Evolutionary conservation across 2,888 invertebrate genomes (phyloP).

Genomic region (Magallana nippona): DNA sequence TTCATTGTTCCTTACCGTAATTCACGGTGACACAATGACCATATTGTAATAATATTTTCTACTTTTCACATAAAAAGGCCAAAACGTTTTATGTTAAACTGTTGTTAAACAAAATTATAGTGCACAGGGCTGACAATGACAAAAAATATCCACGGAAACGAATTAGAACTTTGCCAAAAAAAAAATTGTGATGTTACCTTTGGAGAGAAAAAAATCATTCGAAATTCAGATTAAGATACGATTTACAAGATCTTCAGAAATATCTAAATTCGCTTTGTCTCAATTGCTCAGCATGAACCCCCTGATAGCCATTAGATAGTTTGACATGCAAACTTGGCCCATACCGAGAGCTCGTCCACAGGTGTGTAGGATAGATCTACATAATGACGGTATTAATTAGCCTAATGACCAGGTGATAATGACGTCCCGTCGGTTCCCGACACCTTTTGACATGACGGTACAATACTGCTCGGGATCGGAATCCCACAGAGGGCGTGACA

Average conservation of each 20-base stretch:
- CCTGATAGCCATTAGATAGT: slow-evolving; percentile 20
- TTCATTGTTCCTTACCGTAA: background rate
- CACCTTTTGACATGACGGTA: slow-evolving; percentile 27
- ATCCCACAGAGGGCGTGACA: slow-evolving; percentile 22
- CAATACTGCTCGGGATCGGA: slow-evolving; percentile 31
- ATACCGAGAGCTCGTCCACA: slow-evolving; percentile 2
- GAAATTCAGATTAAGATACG: no score
- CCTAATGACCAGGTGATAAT: slow-evolving; percentile 30
- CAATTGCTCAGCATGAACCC: background rate
- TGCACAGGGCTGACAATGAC: no score
- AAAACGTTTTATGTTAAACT: background rate
- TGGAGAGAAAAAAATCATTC: no score
- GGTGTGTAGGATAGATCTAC: slow-evolving; percentile 30
- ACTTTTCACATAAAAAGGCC: background rate
- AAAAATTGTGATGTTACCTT: no score
- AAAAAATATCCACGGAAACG: no score
- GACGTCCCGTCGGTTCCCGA: slow-evolving; percentile 19
- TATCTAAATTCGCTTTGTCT: background rate
- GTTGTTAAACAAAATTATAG: no score
- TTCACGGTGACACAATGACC: background rate
- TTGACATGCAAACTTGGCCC: background rate
- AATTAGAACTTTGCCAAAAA: no score
- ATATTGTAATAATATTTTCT: background rate
- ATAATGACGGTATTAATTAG: slow-evolving; percentile 22
- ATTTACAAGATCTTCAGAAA: background rate